Base-by-base conservation (phyloP, 2,888 invertebrate genomes). In the Drosophila buzzatii region DNA sequence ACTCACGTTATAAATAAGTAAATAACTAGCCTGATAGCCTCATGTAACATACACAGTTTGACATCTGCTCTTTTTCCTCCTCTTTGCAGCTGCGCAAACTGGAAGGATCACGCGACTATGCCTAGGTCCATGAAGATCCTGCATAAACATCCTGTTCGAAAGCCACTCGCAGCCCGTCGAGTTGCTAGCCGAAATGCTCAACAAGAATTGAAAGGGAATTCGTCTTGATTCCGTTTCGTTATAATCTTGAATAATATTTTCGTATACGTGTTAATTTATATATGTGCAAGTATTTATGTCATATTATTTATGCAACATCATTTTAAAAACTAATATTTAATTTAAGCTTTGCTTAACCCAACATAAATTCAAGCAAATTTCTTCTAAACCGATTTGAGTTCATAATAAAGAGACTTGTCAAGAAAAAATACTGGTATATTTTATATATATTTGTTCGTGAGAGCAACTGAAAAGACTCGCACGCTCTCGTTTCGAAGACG, bases 21-120 rank as follows among this genome's bases (percentile, higher is more conserved):
- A 79, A 81, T 81, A 73, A 64, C 47, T 35, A 39, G 47, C 41
- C 1, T 33, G 7, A 44, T 20, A 45, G 33, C 16, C 23, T 3
- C 10, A 44, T 12, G 27, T 27, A 65, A 57, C 52, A 71, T 31
- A 31, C n/a, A 20, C 10, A n/a, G 52, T 10, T 33, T 10, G 16
- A 53, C 0, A 23, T 8, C 23, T 16, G 1, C 3, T 45, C 45
- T 45, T 31, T 1, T 20, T 55, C 79, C 65, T 72, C 49, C 76
- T 70, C 37, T 47, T 57, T 53, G 62, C 79, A 91, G 91, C 81
- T 91, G 73, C 90, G 91, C 82, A 91, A 91, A 67, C 73, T 91
- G 85, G 91, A 92, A 58, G 79, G 90, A 66, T 51, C 81, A 7
- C 87, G 89, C 44, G 90, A 90, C 64, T 89, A 75, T 73, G 89